Evolutionary conservation across 2,113 vertebrate genomes (phyloP), one percentile per base, ranked within the genome.

Genomic region (Laterallus jamaicensis): DNA sequence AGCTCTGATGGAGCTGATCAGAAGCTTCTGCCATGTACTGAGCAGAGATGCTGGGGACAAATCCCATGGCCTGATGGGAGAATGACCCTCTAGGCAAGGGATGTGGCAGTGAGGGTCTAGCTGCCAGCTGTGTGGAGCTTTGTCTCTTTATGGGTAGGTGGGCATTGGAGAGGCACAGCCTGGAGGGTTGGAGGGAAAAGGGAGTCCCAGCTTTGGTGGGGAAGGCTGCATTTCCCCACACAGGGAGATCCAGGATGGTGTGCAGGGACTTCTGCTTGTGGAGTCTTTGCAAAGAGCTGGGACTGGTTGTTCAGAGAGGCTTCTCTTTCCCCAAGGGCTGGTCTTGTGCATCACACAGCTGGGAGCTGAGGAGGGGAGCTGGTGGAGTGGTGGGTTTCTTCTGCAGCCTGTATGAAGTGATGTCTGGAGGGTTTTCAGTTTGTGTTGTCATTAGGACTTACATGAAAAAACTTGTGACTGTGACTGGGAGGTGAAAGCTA

Each of bases 401-500:
- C 66, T n/a, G 50, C 47, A n/a, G 77, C 15, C 66, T 29, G n/a
- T 78, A 24, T 39, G 42, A 42, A 66, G 39, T 17, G 40, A 50
- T 75, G 77, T 88, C 74, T 71, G 71, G 47, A 83, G 74, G 44
- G n/a, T 64, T 82, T 91, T 92, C 59, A 64, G 86, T 82, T 94
- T 92, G 83, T 92, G 64, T 86, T 96, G 93, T 90, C 68, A 81
- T 95, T 95, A 96, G 64, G 81, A 37, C 82, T 96, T 88, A 25
- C 13, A 70, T 63, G 77, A 55, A 62, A 82, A 68, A 75, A 32
- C 25, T 86, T 81, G 60, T 50, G 69, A 55, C 79, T 94, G 71
- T 79, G 82, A 90, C 94, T 85, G 88, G 84, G 86, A 93, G 64
- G 93, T 93, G 86, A 95, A 94, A 87, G 84, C 86, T 92, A 96